Conservation (phyloP, 2,888 invertebrate genomes). For the Troglohyphantes excavatus region DNA sequence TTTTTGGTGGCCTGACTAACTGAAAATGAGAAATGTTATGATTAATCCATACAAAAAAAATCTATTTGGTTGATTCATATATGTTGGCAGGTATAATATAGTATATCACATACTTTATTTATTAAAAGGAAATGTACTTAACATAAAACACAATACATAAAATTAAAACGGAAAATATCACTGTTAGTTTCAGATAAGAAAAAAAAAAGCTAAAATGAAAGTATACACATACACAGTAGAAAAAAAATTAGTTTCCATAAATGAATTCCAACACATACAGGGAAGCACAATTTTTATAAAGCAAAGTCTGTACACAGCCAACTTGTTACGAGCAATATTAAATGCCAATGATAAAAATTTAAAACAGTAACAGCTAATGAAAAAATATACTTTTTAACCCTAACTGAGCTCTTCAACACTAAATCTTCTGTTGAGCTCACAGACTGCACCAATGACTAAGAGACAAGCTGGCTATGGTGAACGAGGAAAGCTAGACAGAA, state of each 20-base stretch:
- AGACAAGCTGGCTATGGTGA: slow-evolving; percentile 55
- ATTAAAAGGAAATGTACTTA: background rate
- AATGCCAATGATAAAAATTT: slow-evolving; percentile 8
- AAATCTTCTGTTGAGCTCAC: slow-evolving; percentile 2
- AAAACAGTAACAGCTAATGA: slow-evolving; percentile 30
- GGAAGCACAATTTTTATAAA: background rate
- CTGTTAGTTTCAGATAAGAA: background rate
- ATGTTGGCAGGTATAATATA: no score
- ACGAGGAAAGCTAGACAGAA: slow-evolving; percentile 50
- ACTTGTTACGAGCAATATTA: slow-evolving; percentile 16
- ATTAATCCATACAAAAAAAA: no score
- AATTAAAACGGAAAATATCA: background rate
- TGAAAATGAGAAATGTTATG: no score
- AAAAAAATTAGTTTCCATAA: background rate
- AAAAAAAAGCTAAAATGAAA: slow-evolving; percentile 1
- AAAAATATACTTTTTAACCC: slow-evolving; percentile 41
- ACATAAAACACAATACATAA: background rate
- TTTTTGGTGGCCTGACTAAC: no score
- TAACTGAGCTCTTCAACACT: slow-evolving; percentile 9
- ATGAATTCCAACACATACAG: background rate
- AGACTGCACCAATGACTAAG: slow-evolving; percentile 13
- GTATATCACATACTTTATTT: no score
- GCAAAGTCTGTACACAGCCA: background rate
- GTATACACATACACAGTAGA: background rate
- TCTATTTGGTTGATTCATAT: no score